phyloP scores from a whole-genome alignment of 2,797 vertebrate species.

The Melanotaenia pygmaea region DNA sequence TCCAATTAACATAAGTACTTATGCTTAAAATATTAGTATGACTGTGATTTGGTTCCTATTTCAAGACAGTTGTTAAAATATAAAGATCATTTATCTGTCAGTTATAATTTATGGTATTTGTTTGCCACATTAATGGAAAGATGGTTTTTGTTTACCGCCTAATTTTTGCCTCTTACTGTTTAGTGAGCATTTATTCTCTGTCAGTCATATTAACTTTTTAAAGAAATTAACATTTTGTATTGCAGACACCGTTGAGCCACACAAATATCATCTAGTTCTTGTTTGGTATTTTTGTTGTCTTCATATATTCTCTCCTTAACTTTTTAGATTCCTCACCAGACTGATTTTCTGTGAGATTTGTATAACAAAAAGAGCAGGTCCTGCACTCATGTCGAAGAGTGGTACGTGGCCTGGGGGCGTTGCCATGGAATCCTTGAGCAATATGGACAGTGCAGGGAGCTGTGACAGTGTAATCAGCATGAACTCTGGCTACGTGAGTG shows the following conservation, averaged over 20 bases:
- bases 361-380: constrained; percentile 21
- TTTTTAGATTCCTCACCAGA: constrained; percentile 34
- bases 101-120: constrained; percentile 24
- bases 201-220: not conserved
- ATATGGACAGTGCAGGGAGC: constrained; percentile 85
- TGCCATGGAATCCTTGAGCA: constrained; percentile 80
- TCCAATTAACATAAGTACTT: constrained; percentile 27
- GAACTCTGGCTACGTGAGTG: constrained; percentile 85
- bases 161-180: constrained; percentile 6
- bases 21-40: constrained; percentile 25
- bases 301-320: constrained; percentile 18
- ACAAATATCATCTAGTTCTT: not conserved
- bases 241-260: not conserved
- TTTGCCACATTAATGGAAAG: constrained; percentile 39
- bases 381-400: constrained; percentile 81
- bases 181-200: not conserved
- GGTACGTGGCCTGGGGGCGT: constrained; percentile 83
- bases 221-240: not conserved
- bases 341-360: constrained; percentile 23
- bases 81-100: constrained; percentile 40
- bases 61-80: constrained; percentile 28
- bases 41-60: constrained; percentile 32
- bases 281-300: not conserved
- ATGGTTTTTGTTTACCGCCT: constrained; percentile 15
- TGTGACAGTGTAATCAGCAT: constrained; percentile 89